These are phyloP conservation scores for Gobiocypris rarus DNA, from an alignment of 2,113 vertebrate genomes.

Conservation along the genomic window DNA sequence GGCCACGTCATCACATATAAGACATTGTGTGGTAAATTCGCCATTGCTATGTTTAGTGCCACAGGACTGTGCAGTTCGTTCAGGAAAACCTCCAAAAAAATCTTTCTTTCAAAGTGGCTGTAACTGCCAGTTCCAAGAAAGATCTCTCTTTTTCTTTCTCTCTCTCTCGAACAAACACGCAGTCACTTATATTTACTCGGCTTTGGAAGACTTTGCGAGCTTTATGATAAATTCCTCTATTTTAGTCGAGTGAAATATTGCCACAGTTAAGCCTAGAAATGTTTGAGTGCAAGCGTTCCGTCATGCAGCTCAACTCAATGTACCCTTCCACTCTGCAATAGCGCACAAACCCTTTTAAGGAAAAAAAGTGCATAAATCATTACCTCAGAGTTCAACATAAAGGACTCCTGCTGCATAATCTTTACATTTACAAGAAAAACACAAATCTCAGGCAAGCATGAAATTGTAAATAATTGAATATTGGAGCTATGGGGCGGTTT, in stretches of 20 bases:
- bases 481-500: constrained; percentile 63
- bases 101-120: constrained; percentile 60
- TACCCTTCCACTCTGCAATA: neutral
- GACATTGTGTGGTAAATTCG: constrained; percentile 19
- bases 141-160: constrained; percentile 39
- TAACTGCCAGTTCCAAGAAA: constrained; percentile 71
- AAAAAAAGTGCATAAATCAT: constrained; percentile 62
- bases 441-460: constrained; percentile 73
- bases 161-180: constrained; percentile 15
- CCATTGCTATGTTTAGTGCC: neutral
- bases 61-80: constrained; percentile 3
- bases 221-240: constrained; percentile 42
- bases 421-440: constrained; percentile 76
- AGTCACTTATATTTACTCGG: constrained; percentile 10
- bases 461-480: constrained; percentile 78
- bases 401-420: constrained; percentile 70
- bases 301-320: constrained; percentile 3
- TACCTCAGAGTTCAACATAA: constrained; percentile 67
- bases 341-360: constrained; percentile 26
- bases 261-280: constrained; percentile 25
- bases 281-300: constrained; percentile 13
- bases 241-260: constrained; percentile 24
- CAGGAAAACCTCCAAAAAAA: constrained; percentile 43
- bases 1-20: neutral
- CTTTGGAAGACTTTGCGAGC: constrained; percentile 13